Conservation (phyloP, 2,888 invertebrate genomes). For the Leptinotarsa tumamoca region DNA sequence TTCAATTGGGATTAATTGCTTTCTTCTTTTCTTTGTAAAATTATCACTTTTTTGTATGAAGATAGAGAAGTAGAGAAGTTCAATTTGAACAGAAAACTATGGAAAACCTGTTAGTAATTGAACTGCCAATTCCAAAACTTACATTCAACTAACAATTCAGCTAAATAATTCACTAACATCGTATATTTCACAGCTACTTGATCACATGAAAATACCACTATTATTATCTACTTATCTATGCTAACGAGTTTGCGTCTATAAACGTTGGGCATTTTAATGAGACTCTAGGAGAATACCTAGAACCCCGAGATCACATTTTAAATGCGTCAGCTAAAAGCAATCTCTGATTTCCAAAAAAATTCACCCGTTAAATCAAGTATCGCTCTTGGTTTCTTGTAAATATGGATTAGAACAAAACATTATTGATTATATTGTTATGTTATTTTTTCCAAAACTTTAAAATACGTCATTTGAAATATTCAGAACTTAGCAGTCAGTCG, state of each 20-base stretch:
- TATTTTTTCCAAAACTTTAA: too few relatives aligned
- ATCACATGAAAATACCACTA: not conserved
- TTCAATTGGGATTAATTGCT: too few relatives aligned
- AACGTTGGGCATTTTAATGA: not conserved
- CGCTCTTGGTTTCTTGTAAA: too few relatives aligned
- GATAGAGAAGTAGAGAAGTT: too few relatives aligned
- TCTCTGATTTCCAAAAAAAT: too few relatives aligned
- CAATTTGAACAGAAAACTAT: not conserved
- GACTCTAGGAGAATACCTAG: not conserved
- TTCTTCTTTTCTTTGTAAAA: too few relatives aligned
- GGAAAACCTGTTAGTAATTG: not conserved
- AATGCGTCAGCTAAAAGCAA: not conserved
- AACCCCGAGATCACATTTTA: not conserved
- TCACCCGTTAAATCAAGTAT: too few relatives aligned
- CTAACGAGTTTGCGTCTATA: not conserved
- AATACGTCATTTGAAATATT: too few relatives aligned
- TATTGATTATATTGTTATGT: too few relatives aligned
- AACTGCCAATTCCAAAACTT: not conserved
- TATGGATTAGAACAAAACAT: too few relatives aligned
- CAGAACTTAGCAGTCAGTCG: too few relatives aligned
- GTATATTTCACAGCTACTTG: not conserved
- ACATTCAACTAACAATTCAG: not conserved
- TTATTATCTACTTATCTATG: not conserved
- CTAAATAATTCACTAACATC: not conserved
- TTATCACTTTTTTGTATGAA: too few relatives aligned